These are phyloP conservation scores for Brachyhypopomus gauderio DNA, from an alignment of 2,113 vertebrate species.

Conservation along the genomic window DNA sequence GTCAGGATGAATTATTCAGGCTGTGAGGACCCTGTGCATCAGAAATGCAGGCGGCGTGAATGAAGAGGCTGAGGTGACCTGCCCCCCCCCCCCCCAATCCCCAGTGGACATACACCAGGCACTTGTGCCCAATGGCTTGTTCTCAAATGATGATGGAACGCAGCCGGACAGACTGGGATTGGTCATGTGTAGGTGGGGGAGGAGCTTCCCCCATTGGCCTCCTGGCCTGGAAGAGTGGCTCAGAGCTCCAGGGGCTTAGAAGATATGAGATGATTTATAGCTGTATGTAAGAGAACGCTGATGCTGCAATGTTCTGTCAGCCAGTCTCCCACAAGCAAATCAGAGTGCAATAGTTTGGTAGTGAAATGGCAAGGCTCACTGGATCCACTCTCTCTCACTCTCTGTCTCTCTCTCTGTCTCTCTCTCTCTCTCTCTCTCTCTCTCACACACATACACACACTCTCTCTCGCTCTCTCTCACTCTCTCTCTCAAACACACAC, in stretches of 20 bases:
- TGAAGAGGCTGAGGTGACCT: not conserved
- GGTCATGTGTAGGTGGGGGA: not conserved
- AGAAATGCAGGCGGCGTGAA: slow-evolving; percentile 35
- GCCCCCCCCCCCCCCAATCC: too few species aligned
- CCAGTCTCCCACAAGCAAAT: not conserved
- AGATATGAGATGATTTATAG: slow-evolving; percentile 41
- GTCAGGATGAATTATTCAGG: slow-evolving; percentile 50
- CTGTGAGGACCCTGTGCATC: slow-evolving; percentile 31
- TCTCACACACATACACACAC: not conserved
- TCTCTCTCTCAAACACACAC: not conserved
- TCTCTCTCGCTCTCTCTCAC: not conserved
- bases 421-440: not conserved
- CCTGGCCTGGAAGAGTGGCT: slow-evolving; percentile 1
- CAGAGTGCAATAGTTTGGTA: slow-evolving; percentile 3
- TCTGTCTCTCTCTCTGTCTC: not conserved
- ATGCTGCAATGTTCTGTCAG: not conserved
- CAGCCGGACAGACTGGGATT: not conserved
- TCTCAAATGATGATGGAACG: slow-evolving; percentile 21
- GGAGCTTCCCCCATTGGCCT: not conserved
- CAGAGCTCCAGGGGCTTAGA: slow-evolving; percentile 12
- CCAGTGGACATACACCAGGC: not conserved
- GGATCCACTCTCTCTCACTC: not conserved
- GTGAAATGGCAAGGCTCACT: not conserved
- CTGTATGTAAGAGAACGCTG: slow-evolving; percentile 21
- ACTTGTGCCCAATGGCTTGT: not conserved